Base-by-base conservation (phyloP, 2,888 invertebrate genomes). In the Volucella bombylans region DNA sequence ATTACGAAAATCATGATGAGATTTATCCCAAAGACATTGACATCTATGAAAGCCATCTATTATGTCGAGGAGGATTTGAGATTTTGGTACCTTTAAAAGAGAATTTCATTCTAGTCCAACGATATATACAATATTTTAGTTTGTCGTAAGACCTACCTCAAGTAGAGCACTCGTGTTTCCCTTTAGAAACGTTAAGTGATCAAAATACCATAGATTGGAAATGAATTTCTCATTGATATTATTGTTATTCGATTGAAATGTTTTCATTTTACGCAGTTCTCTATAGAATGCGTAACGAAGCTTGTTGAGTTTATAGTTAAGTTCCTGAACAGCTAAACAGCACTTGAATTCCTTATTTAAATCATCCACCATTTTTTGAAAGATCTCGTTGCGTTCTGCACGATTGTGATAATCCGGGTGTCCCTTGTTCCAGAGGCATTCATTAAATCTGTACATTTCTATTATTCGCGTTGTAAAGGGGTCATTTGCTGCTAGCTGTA, bases 341-440 rank as follows among this genome's bases (percentile, higher is more conserved):
- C 65, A 67, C 9, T 72, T 65, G 12, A 79, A 79, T 18, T 79
- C 65, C 12, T 39, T 23, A 14, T 67, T 45, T 0, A 79, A 23
- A 0, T 31, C 9, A 14, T 54, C 39, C n/a, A 59, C 45, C 43
- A 79, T 79, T 4, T 45, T 65, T 10, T 79, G 72, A 12, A 65
- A 79, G 10, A 79, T 49, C 8, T 79, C 79, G n/a, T 43, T 79
- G n/a, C 79, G 72, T 39, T 79, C 72, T 1, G 64, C 65, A 1
- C 79, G 71, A 39, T 79, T 79, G 15, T 79, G 79, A 23, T 72
- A 67, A 41, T 79, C 79, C 0, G 79, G 79, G 11, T 79, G 79
- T n/a, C 79, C 79, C 55, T 79, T 79, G 31, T 43, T 61, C 79
- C 79, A 79, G 9, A 79, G 65, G 18, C 79, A 72, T 47, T 79